Evolutionary conservation across 1,140 invertebrate species (phyloP), one percentile per base, ranked within the genome.

Genomic region (Agraylea sexmaculata): DNA sequence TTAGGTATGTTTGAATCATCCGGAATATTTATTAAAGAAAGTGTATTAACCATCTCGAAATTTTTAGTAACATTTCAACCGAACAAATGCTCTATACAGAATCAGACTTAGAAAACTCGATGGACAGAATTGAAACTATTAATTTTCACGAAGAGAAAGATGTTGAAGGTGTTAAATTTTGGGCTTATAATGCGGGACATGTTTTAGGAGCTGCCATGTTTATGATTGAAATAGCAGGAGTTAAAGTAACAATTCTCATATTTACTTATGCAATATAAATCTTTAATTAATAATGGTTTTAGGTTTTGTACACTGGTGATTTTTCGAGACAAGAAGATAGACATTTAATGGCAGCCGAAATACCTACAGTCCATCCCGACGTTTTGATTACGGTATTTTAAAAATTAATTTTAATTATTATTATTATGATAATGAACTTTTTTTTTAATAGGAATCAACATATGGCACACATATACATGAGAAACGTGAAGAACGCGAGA

Each of bases 381-480:
- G 88, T 99, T 3, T 68, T 99, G 2, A 99, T 99, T 40, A 93
- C 88, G 2, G 80, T 83, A 66, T 7, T 12, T 10, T 32, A 32
- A 15, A 32, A 32, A n/a, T 32, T 5, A 10, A 32, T 10, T 32
- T 10, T n/a, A 32, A 10, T 7, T 10, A 32, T 32, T 32, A 7
- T 32, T 32, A n/a, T 32, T 32, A 32, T 32, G 30, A 7, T 18
- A 22, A 20, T 36, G 8, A 35, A 19, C 8, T 13, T 37, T 16
- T 25, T 8, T 27, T 18, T 36, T 36, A 55, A 4, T 54, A 85
- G 82, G 94, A 99, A 69, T 95, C 94, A 0, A 99, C 96, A 1
- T 99, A 99, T 68, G 96, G 96, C 3, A 98, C 93, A 1, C 94
- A 99, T 65, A 93, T 99, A 46, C 96, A 99, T 62, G 96, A 99